A percentile compares a stretch with the other conserved stretches of the same genome.
Evolutionary conservation across 2,888 invertebrate genomes (phyloP).

Genomic region (Lymantria monacha): DNA sequence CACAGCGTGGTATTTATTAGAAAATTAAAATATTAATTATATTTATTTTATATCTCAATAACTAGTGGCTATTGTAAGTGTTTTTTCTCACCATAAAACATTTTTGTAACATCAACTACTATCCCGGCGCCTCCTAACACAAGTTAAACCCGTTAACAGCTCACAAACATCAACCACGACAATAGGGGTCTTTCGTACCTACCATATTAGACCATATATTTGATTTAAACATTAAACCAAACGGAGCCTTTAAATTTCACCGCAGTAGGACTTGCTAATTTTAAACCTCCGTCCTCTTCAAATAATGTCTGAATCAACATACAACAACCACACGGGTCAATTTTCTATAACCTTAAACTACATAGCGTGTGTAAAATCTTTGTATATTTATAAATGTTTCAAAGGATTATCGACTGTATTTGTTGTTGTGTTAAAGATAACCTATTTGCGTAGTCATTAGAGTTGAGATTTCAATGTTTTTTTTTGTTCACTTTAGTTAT

Average conservation of each 20-base stretch:
- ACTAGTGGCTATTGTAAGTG: background rate
- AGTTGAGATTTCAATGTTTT: constrained; percentile 56
- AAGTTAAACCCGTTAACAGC: constrained; percentile 36
- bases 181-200: constrained; percentile 22
- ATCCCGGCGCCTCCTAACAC: constrained; percentile 26
- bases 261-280: constrained; percentile 78
- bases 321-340: constrained; percentile 35
- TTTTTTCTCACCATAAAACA: background rate
- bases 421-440: constrained; percentile 40
- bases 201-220: constrained; percentile 33
- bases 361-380: constrained; percentile 14
- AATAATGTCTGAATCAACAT: constrained; percentile 64
- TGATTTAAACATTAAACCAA: constrained; percentile 26
- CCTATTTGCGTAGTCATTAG: constrained; percentile 62
- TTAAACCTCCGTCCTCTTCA: constrained; percentile 62
- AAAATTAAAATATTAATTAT: too few relatives aligned
- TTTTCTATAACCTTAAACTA: constrained; percentile 1
- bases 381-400: constrained; percentile 14
- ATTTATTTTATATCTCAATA: too few relatives aligned
- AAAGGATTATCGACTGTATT: constrained; percentile 31
- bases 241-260: constrained; percentile 50
- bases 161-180: constrained; percentile 32
- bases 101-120: constrained; percentile 1
- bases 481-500: constrained; percentile 39
- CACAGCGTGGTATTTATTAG: too few relatives aligned